These are phyloP conservation scores for Sarotherodon lohbergeri DNA, from an alignment of 2,113 vertebrate genomes.

Conservation along the genomic window DNA sequence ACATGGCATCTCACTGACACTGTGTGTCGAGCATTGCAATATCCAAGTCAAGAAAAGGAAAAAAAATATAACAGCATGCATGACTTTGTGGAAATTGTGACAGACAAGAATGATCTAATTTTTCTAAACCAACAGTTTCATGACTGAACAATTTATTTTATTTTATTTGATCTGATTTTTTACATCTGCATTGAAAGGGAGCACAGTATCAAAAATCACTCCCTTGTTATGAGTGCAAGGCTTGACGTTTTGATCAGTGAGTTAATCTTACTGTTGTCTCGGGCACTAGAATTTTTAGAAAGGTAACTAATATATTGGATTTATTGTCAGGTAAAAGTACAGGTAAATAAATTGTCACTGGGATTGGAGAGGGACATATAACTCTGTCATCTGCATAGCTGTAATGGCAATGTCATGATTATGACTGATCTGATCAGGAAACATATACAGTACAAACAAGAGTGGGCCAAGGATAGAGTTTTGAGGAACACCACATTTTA, in stretches of 20 bases:
- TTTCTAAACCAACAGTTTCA: neutral
- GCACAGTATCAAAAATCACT: neutral
- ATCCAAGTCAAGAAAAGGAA: neutral
- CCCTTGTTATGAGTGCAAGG: neutral
- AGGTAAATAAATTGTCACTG: neutral
- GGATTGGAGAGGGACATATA: neutral
- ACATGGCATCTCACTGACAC: neutral
- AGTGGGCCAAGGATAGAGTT: neutral
- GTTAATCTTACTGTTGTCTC: neutral
- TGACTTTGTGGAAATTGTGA: neutral
- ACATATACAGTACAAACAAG: neutral
- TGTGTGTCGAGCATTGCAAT: neutral
- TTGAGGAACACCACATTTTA: neutral
- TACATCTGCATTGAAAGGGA: neutral
- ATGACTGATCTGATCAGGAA: neutral
- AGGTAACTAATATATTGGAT: neutral
- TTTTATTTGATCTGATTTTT: neutral
- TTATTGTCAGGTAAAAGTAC: neutral
- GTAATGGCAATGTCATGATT: neutral
- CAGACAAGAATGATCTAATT: neutral
- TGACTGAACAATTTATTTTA: neutral
- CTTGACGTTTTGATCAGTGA: neutral
- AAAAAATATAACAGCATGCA: neutral
- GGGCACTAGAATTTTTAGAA: neutral
- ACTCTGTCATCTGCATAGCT: neutral